These are phyloP conservation scores for Ostrea denselamellosa DNA, from an alignment of 1,140 invertebrate genomes.

Conservation along the genomic window DNA sequence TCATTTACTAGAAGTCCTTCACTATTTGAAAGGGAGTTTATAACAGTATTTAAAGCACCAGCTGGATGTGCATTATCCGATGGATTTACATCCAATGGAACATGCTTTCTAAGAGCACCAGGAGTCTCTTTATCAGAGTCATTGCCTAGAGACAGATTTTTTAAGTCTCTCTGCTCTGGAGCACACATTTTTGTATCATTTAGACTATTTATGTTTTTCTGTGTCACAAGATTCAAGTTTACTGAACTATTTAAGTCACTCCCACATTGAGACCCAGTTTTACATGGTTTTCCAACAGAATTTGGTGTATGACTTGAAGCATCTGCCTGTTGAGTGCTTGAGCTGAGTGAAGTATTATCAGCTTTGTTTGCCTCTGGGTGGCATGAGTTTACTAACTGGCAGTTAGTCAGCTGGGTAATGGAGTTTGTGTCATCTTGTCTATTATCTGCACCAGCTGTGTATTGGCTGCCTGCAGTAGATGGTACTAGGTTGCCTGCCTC, in stretches of 20 bases:
- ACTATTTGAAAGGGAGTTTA: neutral
- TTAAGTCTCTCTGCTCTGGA: neutral
- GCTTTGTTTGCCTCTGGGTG: neutral
- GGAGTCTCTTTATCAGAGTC: neutral
- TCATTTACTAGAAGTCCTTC: neutral
- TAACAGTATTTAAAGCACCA: neutral
- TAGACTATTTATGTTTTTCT: neutral
- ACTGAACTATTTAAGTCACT: neutral
- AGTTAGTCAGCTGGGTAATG: neutral
- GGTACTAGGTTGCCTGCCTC: neutral
- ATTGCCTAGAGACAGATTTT: neutral
- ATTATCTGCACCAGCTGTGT: neutral
- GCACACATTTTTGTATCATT: neutral
- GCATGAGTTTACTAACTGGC: neutral
- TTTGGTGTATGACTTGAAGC: neutral
- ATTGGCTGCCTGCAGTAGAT: neutral
- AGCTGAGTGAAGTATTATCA: neutral
- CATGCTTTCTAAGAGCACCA: neutral
- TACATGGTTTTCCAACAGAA: neutral
- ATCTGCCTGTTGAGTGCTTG: neutral
- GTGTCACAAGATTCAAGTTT: neutral
- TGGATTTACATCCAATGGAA: neutral
- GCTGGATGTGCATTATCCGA: neutral
- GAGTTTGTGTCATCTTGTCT: neutral
- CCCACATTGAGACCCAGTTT: neutral